Conservation (phyloP, 2,888 invertebrate genomes). For the Psylliodes chrysocephalus region DNA sequence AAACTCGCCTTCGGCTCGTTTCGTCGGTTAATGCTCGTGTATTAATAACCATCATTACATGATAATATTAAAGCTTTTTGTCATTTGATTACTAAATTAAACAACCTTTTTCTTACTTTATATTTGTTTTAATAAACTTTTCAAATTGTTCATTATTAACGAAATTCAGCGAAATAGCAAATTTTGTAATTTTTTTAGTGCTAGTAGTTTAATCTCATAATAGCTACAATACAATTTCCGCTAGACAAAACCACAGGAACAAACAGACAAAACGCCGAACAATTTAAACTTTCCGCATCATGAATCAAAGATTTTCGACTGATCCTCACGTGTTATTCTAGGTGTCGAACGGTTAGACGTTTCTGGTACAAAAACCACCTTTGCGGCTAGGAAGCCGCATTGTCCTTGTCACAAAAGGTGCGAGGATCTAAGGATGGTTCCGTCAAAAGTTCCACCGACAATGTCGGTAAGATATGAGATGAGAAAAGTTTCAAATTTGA, state of each 20-base stretch:
- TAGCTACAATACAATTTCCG: conserved; percentile 6
- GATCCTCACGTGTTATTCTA: conserved; percentile 49
- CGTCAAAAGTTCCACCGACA: conserved; percentile 12
- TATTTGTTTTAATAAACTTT: too few relatives aligned
- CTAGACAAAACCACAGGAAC: conserved; percentile 7
- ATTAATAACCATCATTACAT: too few relatives aligned
- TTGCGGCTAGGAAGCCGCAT: conserved; percentile 34
- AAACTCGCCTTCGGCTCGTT: too few relatives aligned
- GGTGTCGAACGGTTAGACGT: conserved; percentile 53
- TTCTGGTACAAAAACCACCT: conserved; percentile 53
- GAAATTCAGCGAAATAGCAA: too few relatives aligned
- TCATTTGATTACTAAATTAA: too few relatives aligned
- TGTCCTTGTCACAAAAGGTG: conserved; percentile 17
- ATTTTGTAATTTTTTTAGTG: too few relatives aligned
- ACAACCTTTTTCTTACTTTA: too few relatives aligned
- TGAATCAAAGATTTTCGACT: conserved; percentile 49
- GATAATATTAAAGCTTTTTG: too few relatives aligned
- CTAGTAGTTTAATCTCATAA: too few relatives aligned
- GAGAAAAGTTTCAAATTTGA: conserved; percentile 13
- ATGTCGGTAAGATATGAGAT: conserved; percentile 9
- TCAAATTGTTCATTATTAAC: too few relatives aligned
- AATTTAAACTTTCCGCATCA: conserved; percentile 53
- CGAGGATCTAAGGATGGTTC: conserved; percentile 11
- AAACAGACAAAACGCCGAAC: conserved; percentile 2
- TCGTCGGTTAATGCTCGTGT: too few relatives aligned